Evolutionary conservation across 2,113 vertebrate species (phyloP).

Genomic region (Podarcis muralis): DNA sequence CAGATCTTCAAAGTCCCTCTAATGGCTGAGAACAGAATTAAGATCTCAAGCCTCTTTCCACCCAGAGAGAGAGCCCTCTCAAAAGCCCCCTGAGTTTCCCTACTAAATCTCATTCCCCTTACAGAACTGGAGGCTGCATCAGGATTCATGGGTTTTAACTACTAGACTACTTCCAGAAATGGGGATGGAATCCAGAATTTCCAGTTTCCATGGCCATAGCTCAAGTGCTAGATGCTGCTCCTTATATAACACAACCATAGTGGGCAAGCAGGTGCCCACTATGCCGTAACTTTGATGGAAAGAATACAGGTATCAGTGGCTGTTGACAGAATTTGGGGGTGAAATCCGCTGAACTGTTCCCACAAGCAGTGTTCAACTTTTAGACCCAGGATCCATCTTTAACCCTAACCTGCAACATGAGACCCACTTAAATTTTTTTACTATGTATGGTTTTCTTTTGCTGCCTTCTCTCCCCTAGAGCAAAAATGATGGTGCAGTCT

Average conservation of each 20-base stretch:
- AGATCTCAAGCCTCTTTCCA: neutral
- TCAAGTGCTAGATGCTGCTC: accelerated
- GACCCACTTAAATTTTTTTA: neutral
- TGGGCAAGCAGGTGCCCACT: neutral
- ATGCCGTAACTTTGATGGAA: too few relatives aligned
- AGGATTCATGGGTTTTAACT: neutral
- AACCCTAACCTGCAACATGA: neutral
- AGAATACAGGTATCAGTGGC: neutral
- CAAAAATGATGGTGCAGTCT: too few relatives aligned
- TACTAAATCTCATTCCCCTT: neutral
- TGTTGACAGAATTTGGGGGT: neutral
- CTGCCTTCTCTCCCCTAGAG: neutral
- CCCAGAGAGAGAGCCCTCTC: neutral
- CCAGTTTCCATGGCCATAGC: neutral
- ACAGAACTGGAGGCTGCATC: neutral
- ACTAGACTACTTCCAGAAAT: neutral
- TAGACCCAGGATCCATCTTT: neutral
- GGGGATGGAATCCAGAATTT: neutral
- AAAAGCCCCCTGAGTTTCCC: neutral
- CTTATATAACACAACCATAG: neutral
- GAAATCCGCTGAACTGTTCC: neutral
- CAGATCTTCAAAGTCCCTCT: neutral
- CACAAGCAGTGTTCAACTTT: neutral
- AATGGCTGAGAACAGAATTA: neutral
- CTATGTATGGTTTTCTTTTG: too few relatives aligned